phyloP scores from a whole-genome alignment of 92 coral and sea anemone species.

The Paragorgia papillata region DNA sequence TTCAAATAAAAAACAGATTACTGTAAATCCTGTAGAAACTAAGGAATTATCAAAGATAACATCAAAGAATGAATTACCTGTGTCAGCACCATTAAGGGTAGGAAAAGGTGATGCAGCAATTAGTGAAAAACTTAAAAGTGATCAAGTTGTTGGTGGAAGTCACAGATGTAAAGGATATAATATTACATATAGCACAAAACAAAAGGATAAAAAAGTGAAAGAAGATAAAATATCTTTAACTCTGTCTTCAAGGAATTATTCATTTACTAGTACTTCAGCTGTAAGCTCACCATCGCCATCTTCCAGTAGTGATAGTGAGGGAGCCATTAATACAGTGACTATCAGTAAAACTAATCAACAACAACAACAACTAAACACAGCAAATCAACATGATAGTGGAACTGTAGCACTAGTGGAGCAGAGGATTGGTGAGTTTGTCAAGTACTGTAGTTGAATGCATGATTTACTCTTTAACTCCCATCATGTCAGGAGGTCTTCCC shows the following conservation, averaged over 20 bases:
- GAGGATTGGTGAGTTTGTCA: too few relatives aligned
- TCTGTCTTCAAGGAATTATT: neutral
- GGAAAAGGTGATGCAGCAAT: neutral
- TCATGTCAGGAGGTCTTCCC: too few relatives aligned
- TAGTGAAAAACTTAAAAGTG: neutral
- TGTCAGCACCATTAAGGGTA: neutral
- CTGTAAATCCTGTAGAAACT: neutral
- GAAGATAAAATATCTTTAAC: neutral
- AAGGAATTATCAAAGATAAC: neutral
- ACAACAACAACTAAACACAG: neutral
- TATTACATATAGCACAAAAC: neutral
- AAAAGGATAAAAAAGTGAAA: neutral
- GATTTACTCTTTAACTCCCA: too few relatives aligned
- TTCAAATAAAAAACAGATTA: neutral
- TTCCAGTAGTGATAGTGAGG: constrained; percentile 6
- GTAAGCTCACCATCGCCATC: constrained; percentile 23
- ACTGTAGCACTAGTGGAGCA: too few relatives aligned
- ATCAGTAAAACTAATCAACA: neutral
- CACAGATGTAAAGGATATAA: neutral
- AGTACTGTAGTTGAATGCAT: too few relatives aligned
- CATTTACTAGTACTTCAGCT: too few relatives aligned
- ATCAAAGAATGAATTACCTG: neutral
- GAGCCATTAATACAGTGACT: neutral
- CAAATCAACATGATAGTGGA: neutral
- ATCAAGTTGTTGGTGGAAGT: neutral